These are phyloP conservation scores for Neoitamus cyanurus DNA, from an alignment of 2,888 invertebrate genomes.

Conservation along the genomic window DNA sequence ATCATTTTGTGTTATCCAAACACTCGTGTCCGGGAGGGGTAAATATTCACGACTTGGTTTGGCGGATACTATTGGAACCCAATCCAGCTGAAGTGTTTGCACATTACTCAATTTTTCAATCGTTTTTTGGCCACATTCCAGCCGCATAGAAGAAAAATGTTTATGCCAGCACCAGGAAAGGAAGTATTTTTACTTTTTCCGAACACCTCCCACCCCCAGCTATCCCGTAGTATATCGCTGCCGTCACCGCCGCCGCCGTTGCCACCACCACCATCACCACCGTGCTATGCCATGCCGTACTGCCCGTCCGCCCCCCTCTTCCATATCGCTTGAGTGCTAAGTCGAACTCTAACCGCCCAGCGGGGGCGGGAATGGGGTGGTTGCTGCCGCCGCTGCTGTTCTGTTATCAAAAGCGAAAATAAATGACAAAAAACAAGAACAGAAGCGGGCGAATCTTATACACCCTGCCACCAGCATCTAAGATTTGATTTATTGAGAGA, in stretches of 20 bases:
- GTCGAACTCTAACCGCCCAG: background rate
- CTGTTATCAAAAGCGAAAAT: constrained; percentile 40
- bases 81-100: constrained; percentile 42
- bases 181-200: constrained; percentile 17
- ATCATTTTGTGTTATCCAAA: constrained; percentile 5
- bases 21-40: constrained; percentile 4
- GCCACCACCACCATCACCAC: background rate
- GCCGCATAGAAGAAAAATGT: constrained; percentile 43
- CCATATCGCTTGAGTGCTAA: background rate
- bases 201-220: background rate
- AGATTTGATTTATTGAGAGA: constrained; percentile 29
- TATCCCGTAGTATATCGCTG: background rate
- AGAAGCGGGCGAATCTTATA: constrained; percentile 4
- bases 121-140: constrained; percentile 45
- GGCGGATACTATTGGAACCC: background rate
- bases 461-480: constrained; percentile 31
- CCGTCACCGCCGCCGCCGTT: background rate
- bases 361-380: background rate
- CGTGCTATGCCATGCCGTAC: background rate
- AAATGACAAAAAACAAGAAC: constrained; percentile 42
- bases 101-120: constrained; percentile 47
- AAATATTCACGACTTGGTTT: constrained; percentile 16
- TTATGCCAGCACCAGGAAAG: constrained; percentile 42
- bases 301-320: background rate
- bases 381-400: background rate